Percentiles rank a stretch among this genome's conserved stretches.
Conservation (phyloP, 2,797 vertebrate species). For the Tarsius wallacei region DNA sequence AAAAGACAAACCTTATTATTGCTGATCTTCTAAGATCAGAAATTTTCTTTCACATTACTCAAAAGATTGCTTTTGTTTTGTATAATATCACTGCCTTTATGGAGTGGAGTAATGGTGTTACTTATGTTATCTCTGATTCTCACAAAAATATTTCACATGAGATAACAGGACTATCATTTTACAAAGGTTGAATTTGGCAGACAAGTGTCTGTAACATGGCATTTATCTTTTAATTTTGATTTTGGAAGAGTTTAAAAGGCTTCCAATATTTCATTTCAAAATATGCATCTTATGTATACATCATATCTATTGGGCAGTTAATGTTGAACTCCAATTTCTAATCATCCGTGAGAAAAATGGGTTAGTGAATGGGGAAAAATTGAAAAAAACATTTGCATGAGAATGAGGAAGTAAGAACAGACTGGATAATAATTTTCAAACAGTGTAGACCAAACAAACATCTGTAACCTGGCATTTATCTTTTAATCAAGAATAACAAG, state of each 20-base stretch:
- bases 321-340: background rate
- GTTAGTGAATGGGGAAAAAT: background rate
- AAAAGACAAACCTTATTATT: background rate
- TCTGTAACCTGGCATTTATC: background rate
- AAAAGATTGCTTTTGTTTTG: conserved; percentile 11
- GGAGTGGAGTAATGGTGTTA: background rate
- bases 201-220: background rate
- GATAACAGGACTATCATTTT: background rate
- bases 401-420: background rate
- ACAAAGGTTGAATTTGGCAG: background rate
- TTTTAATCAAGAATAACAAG: background rate
- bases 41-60: conserved; percentile 20
- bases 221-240: background rate
- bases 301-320: background rate
- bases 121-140: background rate
- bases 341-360: background rate
- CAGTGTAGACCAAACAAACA: background rate
- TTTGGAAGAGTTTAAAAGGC: background rate
- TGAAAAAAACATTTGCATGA: background rate
- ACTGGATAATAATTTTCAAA: background rate
- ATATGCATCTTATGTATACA: background rate
- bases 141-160: background rate
- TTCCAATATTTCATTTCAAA: conserved; percentile 19
- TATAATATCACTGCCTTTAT: background rate
- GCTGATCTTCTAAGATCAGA: background rate